Evolutionary conservation across 2,797 vertebrate species (phyloP), one percentile per base, ranked within the genome.

Genomic region (Sardinella longiceps): DNA sequence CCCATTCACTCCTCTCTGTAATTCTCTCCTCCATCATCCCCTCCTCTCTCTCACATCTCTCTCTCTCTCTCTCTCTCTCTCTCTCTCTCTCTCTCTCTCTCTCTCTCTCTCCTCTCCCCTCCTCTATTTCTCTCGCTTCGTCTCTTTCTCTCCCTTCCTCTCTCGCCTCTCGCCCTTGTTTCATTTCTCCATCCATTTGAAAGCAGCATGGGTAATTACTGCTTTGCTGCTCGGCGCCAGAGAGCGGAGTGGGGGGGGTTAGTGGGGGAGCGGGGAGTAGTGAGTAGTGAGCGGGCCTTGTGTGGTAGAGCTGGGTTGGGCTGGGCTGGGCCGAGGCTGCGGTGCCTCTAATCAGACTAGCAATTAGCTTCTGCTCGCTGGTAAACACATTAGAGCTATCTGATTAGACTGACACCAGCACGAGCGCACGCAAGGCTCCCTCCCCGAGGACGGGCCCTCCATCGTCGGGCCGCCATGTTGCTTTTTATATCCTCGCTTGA

Each of bases 331-430:
- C 30, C 33, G 30, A 20, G 28, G 30, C 15, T 51, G 84, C 80
- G 48, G 81, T 80, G 85, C 86, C 87, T 86, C 87, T 88, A 90
- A 91, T 91, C 90, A 90, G 86, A 84, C 83, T 84, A 87, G 85
- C 89, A 91, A 91, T 91, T 91, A 91, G 58, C 43, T 51, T 81
- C 80, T 86, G 86, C 80, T 84, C 84, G 85, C 82, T 87, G 82
- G 86, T 89, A 90, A 91, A 91, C 90, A 91, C 88, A 89, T 91
- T 90, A 91, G 86, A 84, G 88, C 86, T 88, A 91, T 91, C 90
- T 89, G 89, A 91, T 90, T 88, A 90, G 87, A 53, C 88, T 86
- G 88, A 86, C 84, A 88, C 87, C 85, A 88, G 66, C 66, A 39
- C 33, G 6, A 33, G 28, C 28, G 25, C 60, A 66, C 50, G 20